Evolutionary conservation across 1,140 invertebrate species (phyloP).

Genomic region (Manduca sexta): DNA sequence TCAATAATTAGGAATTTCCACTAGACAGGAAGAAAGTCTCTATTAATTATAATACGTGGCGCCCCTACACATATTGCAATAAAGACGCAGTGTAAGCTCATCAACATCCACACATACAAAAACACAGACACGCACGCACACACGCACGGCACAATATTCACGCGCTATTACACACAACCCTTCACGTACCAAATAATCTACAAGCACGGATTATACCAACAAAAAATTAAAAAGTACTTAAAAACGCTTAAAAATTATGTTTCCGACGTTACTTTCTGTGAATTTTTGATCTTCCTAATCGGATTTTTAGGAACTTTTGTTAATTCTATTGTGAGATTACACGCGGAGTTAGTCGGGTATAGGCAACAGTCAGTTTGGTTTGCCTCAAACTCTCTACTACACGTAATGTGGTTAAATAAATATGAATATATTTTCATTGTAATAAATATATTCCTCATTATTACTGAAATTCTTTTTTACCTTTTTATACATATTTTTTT

Average conservation of each 20-base stretch:
- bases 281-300: conserved; percentile 31
- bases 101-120: conserved; percentile 1
- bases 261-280: conserved; percentile 8
- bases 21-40: no score
- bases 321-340: background rate
- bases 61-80: conserved; percentile 18
- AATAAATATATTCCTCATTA: no score
- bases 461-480: no score
- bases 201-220: no score
- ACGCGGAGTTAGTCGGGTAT: no score
- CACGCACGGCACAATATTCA: conserved; percentile 24
- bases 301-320: conserved; percentile 19
- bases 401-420: no score
- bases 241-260: background rate
- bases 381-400: no score
- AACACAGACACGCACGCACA: no score
- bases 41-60: background rate
- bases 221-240: background rate
- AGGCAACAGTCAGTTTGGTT: no score
- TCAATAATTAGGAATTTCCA: no score
- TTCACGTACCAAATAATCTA: background rate
- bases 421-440: no score
- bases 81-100: conserved; percentile 21
- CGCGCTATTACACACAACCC: conserved; percentile 40
- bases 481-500: no score